Evolutionary conservation across 2,888 invertebrate species (phyloP), one percentile per base, ranked within the genome.

Genomic region (Tiliacea citrago): DNA sequence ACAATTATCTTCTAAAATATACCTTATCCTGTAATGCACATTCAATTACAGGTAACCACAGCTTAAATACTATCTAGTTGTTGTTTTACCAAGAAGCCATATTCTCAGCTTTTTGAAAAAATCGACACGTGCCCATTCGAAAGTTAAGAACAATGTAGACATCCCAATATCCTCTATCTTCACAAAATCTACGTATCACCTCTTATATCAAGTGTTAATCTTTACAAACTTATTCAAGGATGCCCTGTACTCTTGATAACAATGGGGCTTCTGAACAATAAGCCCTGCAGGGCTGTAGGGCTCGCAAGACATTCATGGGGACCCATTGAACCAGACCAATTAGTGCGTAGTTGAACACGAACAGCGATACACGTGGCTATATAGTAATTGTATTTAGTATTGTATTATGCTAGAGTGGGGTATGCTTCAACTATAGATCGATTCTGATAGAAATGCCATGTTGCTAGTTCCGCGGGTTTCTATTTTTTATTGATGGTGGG

Each of bases 271-370:
- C 60, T 57, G 62, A 79, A 85, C 86, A 84, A 84, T 84, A 51
- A 49, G 45, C 60, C 55, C 68, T 68, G 74, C 49, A 73, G 79
- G 13, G 45, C 60, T 68, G 61, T 57, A 70, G 76, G 45, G 73
- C 69, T 74, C 57, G 66, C 74, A 21, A 51, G 73, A 60, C 24
- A 61, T 67, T 84, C 68, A 65, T 61, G 68, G 62, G 62, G 66
- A 61, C 12, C 75, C 75, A 79, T 82, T 85, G 77, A 82, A 75
- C 79, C 66, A 75, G 21, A 61, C 73, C 83, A 86, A 86, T 86
- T 87, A 87, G 76, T 45, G 58, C 55, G 66, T 58, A 67, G 62
- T 68, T 71, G 73, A 39, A 63, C 79, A 68, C 60, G 80, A 67
- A 75, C 35, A 67, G 73, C 35, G 13, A 18, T 12, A 39, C 21